Conservation (phyloP, 2,888 invertebrate species). For the Dioctria rufipes region DNA sequence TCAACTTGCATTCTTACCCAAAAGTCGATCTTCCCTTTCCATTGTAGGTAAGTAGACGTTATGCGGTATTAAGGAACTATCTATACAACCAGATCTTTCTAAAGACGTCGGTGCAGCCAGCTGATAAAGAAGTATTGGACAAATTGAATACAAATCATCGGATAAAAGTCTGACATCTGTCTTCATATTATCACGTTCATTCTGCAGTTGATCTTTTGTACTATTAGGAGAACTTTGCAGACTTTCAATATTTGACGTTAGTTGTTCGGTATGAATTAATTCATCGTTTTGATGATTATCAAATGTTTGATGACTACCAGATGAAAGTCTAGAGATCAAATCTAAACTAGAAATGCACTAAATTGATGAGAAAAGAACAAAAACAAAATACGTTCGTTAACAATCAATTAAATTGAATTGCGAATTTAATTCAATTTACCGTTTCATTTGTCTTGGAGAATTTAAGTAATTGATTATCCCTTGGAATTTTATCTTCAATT, state of each 20-base stretch:
- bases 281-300: conserved; percentile 62
- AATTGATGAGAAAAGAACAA: conserved; percentile 60
- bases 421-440: conserved; percentile 68
- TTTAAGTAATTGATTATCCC: conserved; percentile 44
- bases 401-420: conserved; percentile 50
- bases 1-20: conserved; percentile 62
- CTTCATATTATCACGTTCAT: conserved; percentile 26
- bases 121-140: conserved; percentile 80
- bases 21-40: conserved; percentile 63
- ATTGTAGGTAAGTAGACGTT: conserved; percentile 58
- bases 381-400: neutral
- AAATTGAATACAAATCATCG: conserved; percentile 73
- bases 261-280: conserved; percentile 60
- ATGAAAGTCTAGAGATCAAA: conserved; percentile 64
- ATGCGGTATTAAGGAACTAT: conserved; percentile 67
- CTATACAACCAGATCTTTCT: conserved; percentile 75
- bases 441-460: conserved; percentile 67
- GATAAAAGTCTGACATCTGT: conserved; percentile 56
- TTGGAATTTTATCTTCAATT: conserved; percentile 63
- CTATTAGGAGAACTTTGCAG: conserved; percentile 11
- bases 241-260: conserved; percentile 2
- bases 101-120: conserved; percentile 74
- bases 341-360: conserved; percentile 74
- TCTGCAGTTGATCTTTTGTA: neutral
- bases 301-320: conserved; percentile 28